Percentiles rank a stretch among this genome's conserved stretches.
Conservation (phyloP, 2,797 vertebrate genomes). For the Anolis apletophallus region DNA sequence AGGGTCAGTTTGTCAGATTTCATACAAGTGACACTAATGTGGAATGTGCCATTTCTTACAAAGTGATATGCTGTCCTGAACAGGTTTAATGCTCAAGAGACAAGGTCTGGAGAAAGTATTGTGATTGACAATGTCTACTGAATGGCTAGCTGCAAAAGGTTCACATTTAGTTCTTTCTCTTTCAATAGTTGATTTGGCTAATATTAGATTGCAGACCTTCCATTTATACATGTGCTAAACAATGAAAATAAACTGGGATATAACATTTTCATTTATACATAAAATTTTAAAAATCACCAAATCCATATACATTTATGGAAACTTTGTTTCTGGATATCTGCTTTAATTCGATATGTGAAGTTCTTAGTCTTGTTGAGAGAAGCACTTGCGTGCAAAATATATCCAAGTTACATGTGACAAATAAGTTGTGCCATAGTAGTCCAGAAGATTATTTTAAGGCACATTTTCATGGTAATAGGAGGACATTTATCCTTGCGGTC, state of each 20-base stretch:
- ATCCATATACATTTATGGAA: neutral
- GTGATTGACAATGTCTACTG: neutral
- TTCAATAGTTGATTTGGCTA: neutral
- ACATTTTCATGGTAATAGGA: constrained; percentile 15
- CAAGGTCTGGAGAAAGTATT: neutral
- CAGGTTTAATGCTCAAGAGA: neutral
- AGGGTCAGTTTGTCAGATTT: neutral
- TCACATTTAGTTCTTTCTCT: neutral
- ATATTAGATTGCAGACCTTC: constrained; percentile 1
- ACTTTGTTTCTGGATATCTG: neutral
- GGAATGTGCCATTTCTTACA: neutral
- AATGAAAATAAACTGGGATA: constrained; percentile 1
- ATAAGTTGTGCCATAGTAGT: constrained; percentile 5
- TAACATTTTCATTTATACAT: constrained; percentile 17
- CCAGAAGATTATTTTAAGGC: constrained; percentile 18
- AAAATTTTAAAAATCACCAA: constrained; percentile 42
- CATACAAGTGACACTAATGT: neutral
- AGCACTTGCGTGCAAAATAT: constrained; percentile 36
- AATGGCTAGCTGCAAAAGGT: neutral
- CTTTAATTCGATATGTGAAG: neutral
- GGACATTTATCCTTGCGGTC: constrained; percentile 36
- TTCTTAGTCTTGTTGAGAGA: constrained; percentile 13
- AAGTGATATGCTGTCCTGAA: neutral
- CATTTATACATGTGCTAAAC: neutral
- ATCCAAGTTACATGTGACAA: constrained; percentile 23